Conservation (phyloP, 2,888 invertebrate species). For the Sicus ferrugineus region DNA sequence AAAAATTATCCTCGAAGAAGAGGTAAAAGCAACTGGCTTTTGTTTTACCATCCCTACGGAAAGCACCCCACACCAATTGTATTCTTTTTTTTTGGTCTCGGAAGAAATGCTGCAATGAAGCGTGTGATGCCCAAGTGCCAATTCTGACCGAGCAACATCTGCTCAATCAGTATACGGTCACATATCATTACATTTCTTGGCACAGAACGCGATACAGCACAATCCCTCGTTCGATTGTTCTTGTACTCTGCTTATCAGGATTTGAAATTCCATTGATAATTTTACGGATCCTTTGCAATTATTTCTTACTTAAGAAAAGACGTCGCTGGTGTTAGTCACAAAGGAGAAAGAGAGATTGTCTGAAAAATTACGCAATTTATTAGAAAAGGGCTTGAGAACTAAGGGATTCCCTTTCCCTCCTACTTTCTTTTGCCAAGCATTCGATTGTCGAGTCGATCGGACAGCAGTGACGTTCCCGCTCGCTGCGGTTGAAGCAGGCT, state of each 20-base stretch:
- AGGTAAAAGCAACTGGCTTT: no score
- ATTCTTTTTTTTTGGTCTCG: background rate
- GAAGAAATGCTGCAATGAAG: background rate
- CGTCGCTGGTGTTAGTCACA: background rate
- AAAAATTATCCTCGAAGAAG: no score
- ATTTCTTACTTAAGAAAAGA: constrained; percentile 16
- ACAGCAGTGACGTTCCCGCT: no score
- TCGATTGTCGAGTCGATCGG: no score
- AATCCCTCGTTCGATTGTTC: background rate
- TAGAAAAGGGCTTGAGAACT: constrained; percentile 45
- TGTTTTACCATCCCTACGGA: no score
- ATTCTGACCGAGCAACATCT: constrained; percentile 31
- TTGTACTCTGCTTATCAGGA: background rate
- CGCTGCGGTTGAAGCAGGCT: no score
- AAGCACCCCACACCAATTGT: no score
- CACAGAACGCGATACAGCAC: constrained; percentile 23
- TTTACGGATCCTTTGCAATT: constrained; percentile 9
- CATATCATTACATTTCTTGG: constrained; percentile 33
- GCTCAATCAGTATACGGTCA: constrained; percentile 31
- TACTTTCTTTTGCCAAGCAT: no score
- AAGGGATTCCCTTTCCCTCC: background rate
- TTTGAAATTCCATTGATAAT: constrained; percentile 9
- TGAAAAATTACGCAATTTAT: constrained; percentile 58
- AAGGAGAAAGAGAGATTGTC: constrained; percentile 15
- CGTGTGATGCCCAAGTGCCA: background rate